Evolutionary conservation across 2,888 invertebrate genomes (phyloP).

Genomic region (Panopea generosa): DNA sequence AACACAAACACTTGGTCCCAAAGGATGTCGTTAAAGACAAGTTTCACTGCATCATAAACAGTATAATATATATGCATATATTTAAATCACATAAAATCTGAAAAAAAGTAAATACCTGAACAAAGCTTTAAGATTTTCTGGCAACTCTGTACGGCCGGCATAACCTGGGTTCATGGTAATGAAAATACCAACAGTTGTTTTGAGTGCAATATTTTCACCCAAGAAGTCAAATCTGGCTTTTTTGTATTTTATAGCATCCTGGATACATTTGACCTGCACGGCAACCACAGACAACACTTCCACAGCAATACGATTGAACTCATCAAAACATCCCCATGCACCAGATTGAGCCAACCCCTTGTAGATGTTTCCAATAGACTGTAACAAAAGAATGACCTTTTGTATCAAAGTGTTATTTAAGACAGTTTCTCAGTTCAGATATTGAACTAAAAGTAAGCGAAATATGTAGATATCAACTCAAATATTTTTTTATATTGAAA

Average conservation of each 20-base stretch:
- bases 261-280: conserved; percentile 90
- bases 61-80: too few species aligned
- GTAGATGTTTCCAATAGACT: conserved; percentile 98
- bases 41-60: too few species aligned
- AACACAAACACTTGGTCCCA: too few species aligned
- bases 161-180: conserved; percentile 99
- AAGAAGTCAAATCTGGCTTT: conserved; percentile 96
- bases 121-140: conserved; percentile 85
- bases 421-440: too few species aligned
- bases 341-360: conserved; percentile 98
- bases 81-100: too few species aligned
- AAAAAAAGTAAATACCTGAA: conserved; percentile 84
- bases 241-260: conserved; percentile 95
- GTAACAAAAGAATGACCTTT: conserved; percentile 75
- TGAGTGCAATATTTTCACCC: conserved; percentile 95
- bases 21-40: too few species aligned
- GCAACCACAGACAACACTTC: conserved; percentile 98
- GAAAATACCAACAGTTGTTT: conserved; percentile 96
- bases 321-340: conserved; percentile 99
- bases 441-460: too few species aligned
- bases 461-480: too few species aligned
- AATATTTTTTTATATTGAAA: too few species aligned
- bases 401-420: background rate
- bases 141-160: conserved; percentile 90
- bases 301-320: conserved; percentile 98